Evolutionary conservation across 2,797 vertebrate genomes (phyloP).

Genomic region (Dicrostonyx torquatus): DNA sequence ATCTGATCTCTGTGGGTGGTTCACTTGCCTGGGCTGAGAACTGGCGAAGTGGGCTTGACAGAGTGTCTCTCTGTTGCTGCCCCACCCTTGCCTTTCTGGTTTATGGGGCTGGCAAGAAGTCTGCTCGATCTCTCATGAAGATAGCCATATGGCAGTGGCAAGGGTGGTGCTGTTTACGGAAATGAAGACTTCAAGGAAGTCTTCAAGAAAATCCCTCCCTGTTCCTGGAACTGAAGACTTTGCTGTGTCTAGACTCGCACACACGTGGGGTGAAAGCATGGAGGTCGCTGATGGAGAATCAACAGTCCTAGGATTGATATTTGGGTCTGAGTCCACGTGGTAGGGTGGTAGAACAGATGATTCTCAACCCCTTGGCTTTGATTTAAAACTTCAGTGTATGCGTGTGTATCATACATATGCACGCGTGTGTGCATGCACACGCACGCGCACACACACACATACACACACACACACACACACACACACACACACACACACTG

Average conservation of each 20-base stretch:
- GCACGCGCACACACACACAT: too few species aligned
- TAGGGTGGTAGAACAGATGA: not conserved
- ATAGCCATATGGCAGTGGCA: not conserved
- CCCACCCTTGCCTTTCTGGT: not conserved
- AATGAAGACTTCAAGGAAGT: not conserved
- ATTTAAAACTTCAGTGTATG: not conserved
- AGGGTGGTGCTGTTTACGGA: not conserved
- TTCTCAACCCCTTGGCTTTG: not conserved
- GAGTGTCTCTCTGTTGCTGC: constrained; percentile 33
- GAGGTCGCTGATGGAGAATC: not conserved
- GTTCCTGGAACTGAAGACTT: not conserved
- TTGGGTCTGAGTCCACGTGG: not conserved
- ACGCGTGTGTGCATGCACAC: too few species aligned
- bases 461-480: not conserved
- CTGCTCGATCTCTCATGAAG: constrained; percentile 11
- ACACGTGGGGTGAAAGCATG: not conserved
- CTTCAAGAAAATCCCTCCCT: not conserved
- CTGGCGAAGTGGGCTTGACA: constrained; percentile 39
- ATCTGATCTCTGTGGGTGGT: constrained; percentile 62
- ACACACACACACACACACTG: not conserved
- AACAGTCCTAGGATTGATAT: not conserved
- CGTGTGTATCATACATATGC: not conserved
- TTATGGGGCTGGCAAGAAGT: not conserved
- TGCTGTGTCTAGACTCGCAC: not conserved
- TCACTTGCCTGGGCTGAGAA: constrained; percentile 44